Conservation (phyloP, 2,888 invertebrate species). For the Aproaerema taeniolella region DNA sequence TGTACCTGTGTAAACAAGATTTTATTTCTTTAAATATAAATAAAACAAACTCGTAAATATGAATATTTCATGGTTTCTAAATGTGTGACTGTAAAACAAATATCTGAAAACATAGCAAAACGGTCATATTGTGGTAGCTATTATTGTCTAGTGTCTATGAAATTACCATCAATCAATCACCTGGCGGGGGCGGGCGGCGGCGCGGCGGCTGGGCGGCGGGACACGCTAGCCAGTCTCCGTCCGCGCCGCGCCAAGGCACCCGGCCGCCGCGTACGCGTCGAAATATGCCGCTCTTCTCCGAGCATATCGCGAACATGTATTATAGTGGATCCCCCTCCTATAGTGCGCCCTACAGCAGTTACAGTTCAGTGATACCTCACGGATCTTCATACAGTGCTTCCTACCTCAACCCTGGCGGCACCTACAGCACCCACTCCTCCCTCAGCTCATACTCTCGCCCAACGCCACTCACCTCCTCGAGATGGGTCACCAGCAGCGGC, state of each 20-base stretch:
- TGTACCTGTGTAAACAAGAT: too few relatives aligned
- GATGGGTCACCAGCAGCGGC: slow-evolving; percentile 55
- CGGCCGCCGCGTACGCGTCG: slow-evolving; percentile 2
- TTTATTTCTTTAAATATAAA: too few relatives aligned
- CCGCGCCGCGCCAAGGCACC: slow-evolving; percentile 21
- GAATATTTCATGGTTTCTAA: too few relatives aligned
- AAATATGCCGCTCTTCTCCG: slow-evolving; percentile 83
- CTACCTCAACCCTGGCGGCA: slow-evolving; percentile 67
- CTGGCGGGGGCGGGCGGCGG: slow-evolving; percentile 36
- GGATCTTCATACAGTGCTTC: slow-evolving; percentile 68
- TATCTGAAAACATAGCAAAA: slow-evolving; percentile 28
- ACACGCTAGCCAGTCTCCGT: slow-evolving; percentile 30
- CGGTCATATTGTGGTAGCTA: slow-evolving; percentile 40
- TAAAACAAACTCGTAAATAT: too few relatives aligned
- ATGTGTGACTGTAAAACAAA: background rate
- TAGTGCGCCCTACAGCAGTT: slow-evolving; percentile 58
- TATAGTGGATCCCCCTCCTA: slow-evolving; percentile 70
- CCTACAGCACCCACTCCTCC: slow-evolving; percentile 67
- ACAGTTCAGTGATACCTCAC: slow-evolving; percentile 59
- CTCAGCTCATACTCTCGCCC: slow-evolving; percentile 76
- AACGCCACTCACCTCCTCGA: slow-evolving; percentile 40
- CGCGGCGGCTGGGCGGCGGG: slow-evolving; percentile 31
- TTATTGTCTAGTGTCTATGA: slow-evolving; percentile 45
- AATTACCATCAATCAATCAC: slow-evolving; percentile 65
- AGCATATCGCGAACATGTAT: slow-evolving; percentile 80